These are phyloP conservation scores for Linepithema humile DNA, from an alignment of 1,140 invertebrate species.

Conservation along the genomic window DNA sequence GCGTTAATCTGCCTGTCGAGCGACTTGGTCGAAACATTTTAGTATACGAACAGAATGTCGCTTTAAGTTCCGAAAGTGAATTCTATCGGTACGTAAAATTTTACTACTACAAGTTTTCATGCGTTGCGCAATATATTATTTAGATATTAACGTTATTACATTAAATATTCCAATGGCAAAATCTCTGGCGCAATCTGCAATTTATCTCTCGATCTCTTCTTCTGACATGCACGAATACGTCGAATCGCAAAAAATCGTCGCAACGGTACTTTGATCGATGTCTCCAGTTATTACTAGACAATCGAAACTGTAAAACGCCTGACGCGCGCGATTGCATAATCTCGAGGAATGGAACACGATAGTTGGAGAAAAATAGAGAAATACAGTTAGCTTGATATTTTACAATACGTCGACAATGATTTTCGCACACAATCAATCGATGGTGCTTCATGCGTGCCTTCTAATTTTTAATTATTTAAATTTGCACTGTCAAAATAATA, in stretches of 20 bases:
- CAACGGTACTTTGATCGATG: slow-evolving; percentile 22
- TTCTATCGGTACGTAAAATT: not conserved
- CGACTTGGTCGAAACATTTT: slow-evolving; percentile 58
- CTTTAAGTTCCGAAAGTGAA: not conserved
- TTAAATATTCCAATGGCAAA: not conserved
- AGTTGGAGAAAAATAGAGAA: not conserved
- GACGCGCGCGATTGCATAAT: slow-evolving; percentile 10
- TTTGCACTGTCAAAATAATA: not conserved
- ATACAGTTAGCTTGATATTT: slow-evolving; percentile 9
- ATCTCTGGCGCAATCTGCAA: not conserved
- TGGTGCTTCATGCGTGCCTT: too few species aligned
- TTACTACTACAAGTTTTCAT: not conserved
- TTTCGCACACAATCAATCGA: not conserved
- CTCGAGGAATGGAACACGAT: not conserved
- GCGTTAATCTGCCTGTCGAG: slow-evolving; percentile 75
- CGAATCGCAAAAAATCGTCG: not conserved
- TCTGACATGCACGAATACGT: not conserved
- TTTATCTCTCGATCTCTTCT: not conserved
- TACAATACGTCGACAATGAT: slow-evolving; percentile 10
- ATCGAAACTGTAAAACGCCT: slow-evolving; percentile 34
- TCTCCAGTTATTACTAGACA: not conserved
- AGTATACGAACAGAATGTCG: not conserved
- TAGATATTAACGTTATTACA: not conserved
- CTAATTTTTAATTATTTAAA: not conserved
- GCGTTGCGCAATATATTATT: too few species aligned